A percentile compares a stretch with the other conserved stretches of the same genome.
These are phyloP conservation scores for Rhopalosiphum maidis DNA, from an alignment of 1,140 invertebrate species.

Conservation along the genomic window DNA sequence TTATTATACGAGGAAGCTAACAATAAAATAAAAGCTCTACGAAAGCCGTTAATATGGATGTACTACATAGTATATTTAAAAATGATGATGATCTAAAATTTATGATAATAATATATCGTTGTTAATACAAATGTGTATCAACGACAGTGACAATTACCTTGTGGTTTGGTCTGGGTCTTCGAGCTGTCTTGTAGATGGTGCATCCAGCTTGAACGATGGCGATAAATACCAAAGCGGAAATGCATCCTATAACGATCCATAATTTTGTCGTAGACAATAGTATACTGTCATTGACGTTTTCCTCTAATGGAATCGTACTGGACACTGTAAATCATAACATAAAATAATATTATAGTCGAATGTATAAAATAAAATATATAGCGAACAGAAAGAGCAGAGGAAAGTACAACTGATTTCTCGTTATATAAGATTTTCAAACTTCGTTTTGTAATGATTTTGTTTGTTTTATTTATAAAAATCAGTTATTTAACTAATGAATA, in stretches of 20 bases:
- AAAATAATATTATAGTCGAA: neutral
- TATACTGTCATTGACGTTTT: constrained; percentile 57
- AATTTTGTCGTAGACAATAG: constrained; percentile 72
- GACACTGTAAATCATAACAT: constrained; percentile 62
- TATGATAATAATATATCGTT: neutral
- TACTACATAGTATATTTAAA: neutral
- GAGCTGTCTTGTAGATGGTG: constrained; percentile 77
- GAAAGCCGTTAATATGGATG: constrained; percentile 48
- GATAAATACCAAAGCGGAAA: constrained; percentile 78
- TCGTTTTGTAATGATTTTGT: no score
- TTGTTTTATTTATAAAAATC: neutral
- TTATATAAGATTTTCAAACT: neutral
- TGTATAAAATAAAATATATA: neutral
- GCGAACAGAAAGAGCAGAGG: neutral
- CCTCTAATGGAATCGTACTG: constrained; percentile 62
- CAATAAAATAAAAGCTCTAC: constrained; percentile 45
- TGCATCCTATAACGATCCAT: constrained; percentile 82
- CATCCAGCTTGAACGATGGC: constrained; percentile 83
- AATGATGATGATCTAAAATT: neutral
- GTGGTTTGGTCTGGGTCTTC: constrained; percentile 66
- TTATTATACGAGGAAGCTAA: constrained; percentile 18
- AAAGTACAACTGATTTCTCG: neutral
- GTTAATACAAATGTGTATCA: neutral
- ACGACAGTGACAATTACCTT: constrained; percentile 66
- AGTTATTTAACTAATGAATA: neutral